Percentiles rank a stretch among this genome's conserved stretches.
Evolutionary conservation across 2,888 invertebrate species (phyloP).

Genomic region (Thelaira solivaga): DNA sequence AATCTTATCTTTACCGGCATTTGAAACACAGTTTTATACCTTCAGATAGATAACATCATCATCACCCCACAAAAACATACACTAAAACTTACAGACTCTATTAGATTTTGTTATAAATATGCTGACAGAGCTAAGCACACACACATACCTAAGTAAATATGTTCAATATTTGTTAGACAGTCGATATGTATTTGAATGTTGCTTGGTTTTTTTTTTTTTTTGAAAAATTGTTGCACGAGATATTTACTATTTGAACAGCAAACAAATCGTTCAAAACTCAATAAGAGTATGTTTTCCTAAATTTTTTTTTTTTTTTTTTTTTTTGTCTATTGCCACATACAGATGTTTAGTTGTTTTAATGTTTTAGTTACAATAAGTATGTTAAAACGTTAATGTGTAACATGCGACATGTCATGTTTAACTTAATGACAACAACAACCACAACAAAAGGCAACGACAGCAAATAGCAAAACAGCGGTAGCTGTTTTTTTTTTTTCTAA

Average conservation of each 20-base stretch:
- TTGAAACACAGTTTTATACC: constrained; percentile 41
- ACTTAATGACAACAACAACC: constrained; percentile 59
- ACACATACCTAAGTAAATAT: background rate
- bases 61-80: background rate
- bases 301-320: background rate
- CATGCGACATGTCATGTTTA: constrained; percentile 62
- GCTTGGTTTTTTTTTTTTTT: background rate
- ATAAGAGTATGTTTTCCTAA: background rate
- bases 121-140: background rate
- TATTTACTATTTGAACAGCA: constrained; percentile 16
- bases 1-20: constrained; percentile 48
- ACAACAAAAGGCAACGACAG: constrained; percentile 20
- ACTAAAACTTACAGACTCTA: background rate
- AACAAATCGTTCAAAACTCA: constrained; percentile 36
- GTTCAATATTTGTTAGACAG: background rate
- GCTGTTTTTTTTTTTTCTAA: background rate
- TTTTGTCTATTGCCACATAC: background rate
- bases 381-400: constrained; percentile 58
- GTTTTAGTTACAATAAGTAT: constrained; percentile 38
- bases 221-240: constrained; percentile 55
- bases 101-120: constrained; percentile 22
- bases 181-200: background rate
- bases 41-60: constrained; percentile 50
- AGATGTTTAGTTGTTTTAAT: no score
- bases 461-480: constrained; percentile 12